Conservation (phyloP, 2,888 invertebrate species). For the Euphydryas editha region DNA sequence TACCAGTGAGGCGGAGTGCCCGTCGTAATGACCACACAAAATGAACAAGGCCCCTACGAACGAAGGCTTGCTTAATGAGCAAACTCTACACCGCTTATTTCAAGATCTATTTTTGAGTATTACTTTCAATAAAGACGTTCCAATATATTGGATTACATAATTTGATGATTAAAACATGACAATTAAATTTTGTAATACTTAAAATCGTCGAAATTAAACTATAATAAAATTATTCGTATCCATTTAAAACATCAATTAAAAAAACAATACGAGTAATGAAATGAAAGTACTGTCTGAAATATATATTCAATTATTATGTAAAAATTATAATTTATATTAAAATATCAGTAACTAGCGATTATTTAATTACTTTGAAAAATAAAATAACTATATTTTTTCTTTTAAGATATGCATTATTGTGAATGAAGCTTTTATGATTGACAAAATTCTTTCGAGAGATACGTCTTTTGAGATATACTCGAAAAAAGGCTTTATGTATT, state of each 20-base stretch:
- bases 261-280: too few species aligned
- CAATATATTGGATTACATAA: background rate
- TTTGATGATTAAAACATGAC: background rate
- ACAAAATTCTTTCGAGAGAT: background rate
- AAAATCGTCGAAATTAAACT: background rate
- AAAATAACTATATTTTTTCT: too few species aligned
- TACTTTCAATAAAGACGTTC: background rate
- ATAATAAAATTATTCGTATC: background rate
- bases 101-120: slow-evolving; percentile 8
- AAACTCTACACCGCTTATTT: slow-evolving; percentile 3
- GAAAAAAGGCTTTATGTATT: background rate
- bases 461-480: too few species aligned
- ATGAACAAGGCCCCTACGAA: slow-evolving; percentile 29
- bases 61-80: background rate
- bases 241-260: too few species aligned
- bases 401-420: background rate
- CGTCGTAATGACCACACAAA: slow-evolving; percentile 40
- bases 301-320: too few species aligned
- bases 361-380: background rate
- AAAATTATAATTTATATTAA: too few species aligned
- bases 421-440: background rate
- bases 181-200: background rate
- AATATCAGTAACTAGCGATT: background rate
- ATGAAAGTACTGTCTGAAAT: too few species aligned
- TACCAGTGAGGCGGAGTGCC: slow-evolving; percentile 55